Evolutionary conservation across 92 coral and sea anemone genomes (phyloP).

Genomic region (Parazoanthus atlanticus): DNA sequence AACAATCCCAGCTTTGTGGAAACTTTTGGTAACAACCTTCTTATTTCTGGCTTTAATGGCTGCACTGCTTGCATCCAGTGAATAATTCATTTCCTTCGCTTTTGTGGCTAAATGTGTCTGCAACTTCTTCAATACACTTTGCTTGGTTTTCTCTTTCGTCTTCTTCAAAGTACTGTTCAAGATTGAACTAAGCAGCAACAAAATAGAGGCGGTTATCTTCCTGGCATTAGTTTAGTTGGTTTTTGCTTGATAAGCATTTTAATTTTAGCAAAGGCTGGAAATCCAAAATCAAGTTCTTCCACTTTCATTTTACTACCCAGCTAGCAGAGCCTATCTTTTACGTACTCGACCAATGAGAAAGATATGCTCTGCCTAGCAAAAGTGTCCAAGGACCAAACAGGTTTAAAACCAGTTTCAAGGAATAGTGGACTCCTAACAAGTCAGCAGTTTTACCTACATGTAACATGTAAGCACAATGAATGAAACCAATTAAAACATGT

Average conservation of each 20-base stretch:
- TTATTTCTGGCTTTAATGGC: conserved; percentile 89
- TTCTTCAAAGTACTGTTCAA: conserved; percentile 69
- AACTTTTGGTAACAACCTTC: conserved; percentile 83
- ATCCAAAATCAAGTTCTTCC: no score
- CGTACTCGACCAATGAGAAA: no score
- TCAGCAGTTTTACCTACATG: no score
- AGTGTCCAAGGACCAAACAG: no score
- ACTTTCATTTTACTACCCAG: no score
- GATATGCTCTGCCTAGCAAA: no score
- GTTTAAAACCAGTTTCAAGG: no score
- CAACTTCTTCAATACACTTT: conserved; percentile 66
- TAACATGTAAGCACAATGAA: no score
- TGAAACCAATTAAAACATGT: no score
- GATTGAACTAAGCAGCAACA: conserved; percentile 45
- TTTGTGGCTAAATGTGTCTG: conserved; percentile 61
- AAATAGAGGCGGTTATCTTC: background rate
- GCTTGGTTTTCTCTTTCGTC: conserved; percentile 67
- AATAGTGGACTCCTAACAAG: no score
- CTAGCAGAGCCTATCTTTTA: no score
- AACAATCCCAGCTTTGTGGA: conserved; percentile 96
- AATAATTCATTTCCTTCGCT: conserved; percentile 72
- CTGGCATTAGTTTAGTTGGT: background rate
- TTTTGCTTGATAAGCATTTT: background rate
- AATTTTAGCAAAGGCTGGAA: no score
- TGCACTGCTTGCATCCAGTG: conserved; percentile 62